Conservation (phyloP, 2,113 vertebrate species). For the Oreochromis tanganicae region DNA sequence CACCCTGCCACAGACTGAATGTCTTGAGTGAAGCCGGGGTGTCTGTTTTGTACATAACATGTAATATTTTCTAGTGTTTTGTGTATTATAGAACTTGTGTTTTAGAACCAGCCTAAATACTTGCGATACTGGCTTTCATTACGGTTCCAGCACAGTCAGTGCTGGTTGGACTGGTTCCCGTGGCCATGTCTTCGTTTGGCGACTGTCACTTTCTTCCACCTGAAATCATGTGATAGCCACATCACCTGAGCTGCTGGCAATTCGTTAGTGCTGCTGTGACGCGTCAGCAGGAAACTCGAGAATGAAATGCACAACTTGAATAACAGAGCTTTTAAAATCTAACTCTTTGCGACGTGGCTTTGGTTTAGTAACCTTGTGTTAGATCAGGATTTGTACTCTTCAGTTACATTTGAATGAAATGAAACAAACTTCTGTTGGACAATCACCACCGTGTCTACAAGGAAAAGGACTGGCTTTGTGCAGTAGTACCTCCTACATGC, state of each 20-base stretch:
- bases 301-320: background rate
- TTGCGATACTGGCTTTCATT: background rate
- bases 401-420: background rate
- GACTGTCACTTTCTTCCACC: background rate
- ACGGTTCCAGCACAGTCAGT: background rate
- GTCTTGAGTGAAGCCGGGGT: background rate
- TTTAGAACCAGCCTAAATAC: background rate
- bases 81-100: background rate
- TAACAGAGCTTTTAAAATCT: background rate
- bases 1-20: background rate
- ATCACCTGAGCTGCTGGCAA: background rate
- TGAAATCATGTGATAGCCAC: background rate
- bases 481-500: background rate
- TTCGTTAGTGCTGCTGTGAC: background rate
- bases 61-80: background rate
- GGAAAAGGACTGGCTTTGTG: background rate
- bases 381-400: background rate
- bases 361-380: background rate
- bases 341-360: background rate
- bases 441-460: background rate
- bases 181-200: background rate
- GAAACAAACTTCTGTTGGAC: background rate
- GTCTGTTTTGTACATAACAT: conserved; percentile 30
- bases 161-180: background rate
- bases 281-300: background rate